Evolutionary conservation across 2,113 vertebrate species (phyloP).

Genomic region (Gracilinanus agilis): DNA sequence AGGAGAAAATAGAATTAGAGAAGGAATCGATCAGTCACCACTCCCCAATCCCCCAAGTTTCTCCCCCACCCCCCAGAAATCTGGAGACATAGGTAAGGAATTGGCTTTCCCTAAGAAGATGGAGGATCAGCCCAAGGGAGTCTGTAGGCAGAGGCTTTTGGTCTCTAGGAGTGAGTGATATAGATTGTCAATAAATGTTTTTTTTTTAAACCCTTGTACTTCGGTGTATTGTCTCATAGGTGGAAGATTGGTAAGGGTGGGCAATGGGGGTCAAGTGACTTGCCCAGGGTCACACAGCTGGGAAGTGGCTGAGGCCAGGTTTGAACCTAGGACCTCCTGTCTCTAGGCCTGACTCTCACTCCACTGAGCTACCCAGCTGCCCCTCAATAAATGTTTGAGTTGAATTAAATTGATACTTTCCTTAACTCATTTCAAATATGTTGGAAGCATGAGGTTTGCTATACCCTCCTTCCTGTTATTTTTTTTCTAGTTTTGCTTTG

Average conservation of each 20-base stretch:
- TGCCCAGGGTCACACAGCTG: too few species aligned
- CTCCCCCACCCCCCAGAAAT: background rate
- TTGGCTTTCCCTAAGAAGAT: background rate
- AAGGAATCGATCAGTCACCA: background rate
- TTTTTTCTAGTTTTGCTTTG: background rate
- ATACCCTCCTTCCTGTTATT: background rate
- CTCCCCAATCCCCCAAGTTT: background rate
- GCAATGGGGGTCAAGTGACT: too few species aligned
- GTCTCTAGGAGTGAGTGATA: background rate
- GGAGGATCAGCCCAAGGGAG: background rate
- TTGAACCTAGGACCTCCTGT: too few species aligned
- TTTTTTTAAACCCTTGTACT: too few species aligned
- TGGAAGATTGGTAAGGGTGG: too few species aligned
- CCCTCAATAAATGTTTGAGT: too few species aligned
- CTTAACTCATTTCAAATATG: background rate
- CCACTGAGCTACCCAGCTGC: too few species aligned
- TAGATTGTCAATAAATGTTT: background rate
- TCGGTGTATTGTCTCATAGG: too few species aligned
- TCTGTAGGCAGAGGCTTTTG: background rate
- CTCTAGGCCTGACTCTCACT: too few species aligned
- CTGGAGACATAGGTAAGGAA: background rate
- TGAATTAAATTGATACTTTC: background rate
- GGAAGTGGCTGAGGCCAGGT: too few species aligned
- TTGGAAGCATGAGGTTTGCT: background rate
- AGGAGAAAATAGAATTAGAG: slow-evolving; percentile 13